Base-by-base conservation (phyloP, 2,888 invertebrate species). In the Pecten maximus region DNA sequence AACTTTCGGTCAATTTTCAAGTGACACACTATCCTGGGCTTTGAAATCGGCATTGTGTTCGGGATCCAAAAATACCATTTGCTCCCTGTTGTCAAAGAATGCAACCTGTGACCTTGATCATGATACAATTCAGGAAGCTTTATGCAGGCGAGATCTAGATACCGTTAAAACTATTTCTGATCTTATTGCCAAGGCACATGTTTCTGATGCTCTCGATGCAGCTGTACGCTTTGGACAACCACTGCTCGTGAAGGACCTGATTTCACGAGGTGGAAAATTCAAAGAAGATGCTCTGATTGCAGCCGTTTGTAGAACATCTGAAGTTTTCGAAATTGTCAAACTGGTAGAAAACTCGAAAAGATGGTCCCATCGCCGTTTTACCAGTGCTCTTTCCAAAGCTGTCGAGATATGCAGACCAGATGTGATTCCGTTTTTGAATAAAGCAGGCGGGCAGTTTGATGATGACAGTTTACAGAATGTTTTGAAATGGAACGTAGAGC, bases 281-380 rank as follows among this genome's bases (percentile, higher is more conserved):
- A 28, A 3, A 28, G 15, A 35, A 35, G 35, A 74, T 35, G 74
- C 74, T 35, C 35, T 74, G 74, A 74, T 74, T 74, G 35, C 28
- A 10, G 74, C 74, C 8, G 74, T 74, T 74, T 74, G 35, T 74
- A 74, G 74, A 74, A 74, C 74, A 35, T 74, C 74, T 74, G 74
- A 28, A 74, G 74, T 74, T 74, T 74, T 35, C 1, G 74, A 74
- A 35, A 74, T 74, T 19, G 74, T 74, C 10, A 74, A 74, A 6
- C 28, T 74, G 28, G 74, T 74, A 3, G 28, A 28, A 74, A 35
- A 1, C 2, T 8, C 28, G 35, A 28, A 23, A 35, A 74, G 35
- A 35, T 74, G 74, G 74, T 35, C 74, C 74, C 6, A 35, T 74
- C 0, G 0, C 23, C 6, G 2, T 12, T 74, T 74, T 74, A 74